Evolutionary conservation across 2,113 vertebrate genomes (phyloP).

Genomic region (Dissostichus mawsoni): DNA sequence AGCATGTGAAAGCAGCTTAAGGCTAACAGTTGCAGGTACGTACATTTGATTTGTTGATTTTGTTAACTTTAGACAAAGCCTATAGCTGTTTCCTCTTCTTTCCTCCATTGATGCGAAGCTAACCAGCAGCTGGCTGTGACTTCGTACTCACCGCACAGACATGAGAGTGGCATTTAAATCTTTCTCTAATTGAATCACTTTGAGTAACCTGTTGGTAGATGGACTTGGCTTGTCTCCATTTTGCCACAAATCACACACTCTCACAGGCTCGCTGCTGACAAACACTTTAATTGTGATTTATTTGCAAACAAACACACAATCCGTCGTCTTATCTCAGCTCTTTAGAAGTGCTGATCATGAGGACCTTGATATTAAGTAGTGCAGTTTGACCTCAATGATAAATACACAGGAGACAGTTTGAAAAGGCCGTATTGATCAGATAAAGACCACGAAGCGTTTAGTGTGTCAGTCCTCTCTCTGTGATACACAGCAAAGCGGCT

Average conservation of each 20-base stretch:
- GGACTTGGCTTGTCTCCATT: background rate
- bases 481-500: too few species aligned
- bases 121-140: background rate
- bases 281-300: background rate
- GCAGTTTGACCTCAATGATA: constrained; percentile 7
- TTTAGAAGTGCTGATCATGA: constrained; percentile 15
- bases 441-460: too few species aligned
- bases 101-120: background rate
- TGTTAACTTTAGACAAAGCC: too few species aligned
- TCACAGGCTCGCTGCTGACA: background rate
- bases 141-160: background rate
- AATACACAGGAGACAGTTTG: constrained; percentile 3
- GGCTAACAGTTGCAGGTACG: too few species aligned
- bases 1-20: too few species aligned
- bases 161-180: background rate
- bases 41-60: too few species aligned
- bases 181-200: background rate
- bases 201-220: background rate
- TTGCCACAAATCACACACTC: background rate
- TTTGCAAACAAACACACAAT: background rate
- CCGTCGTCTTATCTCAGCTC: background rate
- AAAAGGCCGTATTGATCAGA: too few species aligned
- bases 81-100: background rate
- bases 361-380: background rate
- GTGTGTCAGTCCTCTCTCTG: too few species aligned